Percentiles rank a stretch among this genome's conserved stretches.
Conservation (phyloP, 2,888 invertebrate genomes). For the Tenthredo amoena region DNA sequence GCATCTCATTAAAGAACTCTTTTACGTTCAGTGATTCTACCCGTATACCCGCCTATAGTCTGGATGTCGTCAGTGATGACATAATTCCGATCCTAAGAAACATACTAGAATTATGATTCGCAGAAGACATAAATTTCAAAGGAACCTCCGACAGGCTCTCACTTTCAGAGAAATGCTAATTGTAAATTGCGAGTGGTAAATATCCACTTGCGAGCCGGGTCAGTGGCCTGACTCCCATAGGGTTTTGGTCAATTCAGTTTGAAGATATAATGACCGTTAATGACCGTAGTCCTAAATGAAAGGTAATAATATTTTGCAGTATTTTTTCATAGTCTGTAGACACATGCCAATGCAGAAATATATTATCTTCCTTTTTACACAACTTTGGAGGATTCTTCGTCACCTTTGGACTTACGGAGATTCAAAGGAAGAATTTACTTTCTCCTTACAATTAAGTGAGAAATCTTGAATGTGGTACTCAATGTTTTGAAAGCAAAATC, state of each 20-base stretch:
- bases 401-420: not conserved
- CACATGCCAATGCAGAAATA: not conserved
- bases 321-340: not conserved
- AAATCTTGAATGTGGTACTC: not conserved
- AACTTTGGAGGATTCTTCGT: not conserved
- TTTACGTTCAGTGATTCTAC: slow-evolving; percentile 3
- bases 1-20: slow-evolving; percentile 25
- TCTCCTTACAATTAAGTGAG: not conserved
- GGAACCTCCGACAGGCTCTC: not conserved
- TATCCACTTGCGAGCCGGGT: not conserved
- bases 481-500: slow-evolving; percentile 1
- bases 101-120: not conserved
- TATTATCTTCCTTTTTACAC: not conserved
- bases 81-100: not conserved
- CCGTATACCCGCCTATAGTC: not conserved
- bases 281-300: not conserved
- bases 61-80: slow-evolving; percentile 21
- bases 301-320: not conserved
- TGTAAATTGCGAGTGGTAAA: not conserved
- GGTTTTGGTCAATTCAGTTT: not conserved
- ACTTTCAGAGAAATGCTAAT: not conserved
- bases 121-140: not conserved
- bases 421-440: not conserved
- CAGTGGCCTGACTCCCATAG: not conserved
- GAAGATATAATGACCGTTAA: not conserved